Conservation (phyloP, 2,888 invertebrate species). For the Ferrisia virgata region DNA sequence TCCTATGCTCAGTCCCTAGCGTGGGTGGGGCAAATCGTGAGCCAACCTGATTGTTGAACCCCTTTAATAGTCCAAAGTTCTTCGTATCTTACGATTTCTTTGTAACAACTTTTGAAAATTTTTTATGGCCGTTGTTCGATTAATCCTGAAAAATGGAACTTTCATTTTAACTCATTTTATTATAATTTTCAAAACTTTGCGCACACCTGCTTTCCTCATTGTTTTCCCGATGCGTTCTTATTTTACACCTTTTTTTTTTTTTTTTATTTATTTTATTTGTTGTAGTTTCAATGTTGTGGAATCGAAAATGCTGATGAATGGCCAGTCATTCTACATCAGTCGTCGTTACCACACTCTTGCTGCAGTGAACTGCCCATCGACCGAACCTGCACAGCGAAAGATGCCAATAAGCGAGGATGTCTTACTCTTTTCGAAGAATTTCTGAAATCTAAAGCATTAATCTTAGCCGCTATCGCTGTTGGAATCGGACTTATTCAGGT, state of each 20-base stretch:
- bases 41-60: too few relatives aligned
- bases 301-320: slow-evolving; percentile 27
- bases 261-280: neutral
- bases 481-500: slow-evolving; percentile 20
- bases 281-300: slow-evolving; percentile 36
- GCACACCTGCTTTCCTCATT: neutral
- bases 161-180: too few relatives aligned
- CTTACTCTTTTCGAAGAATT: slow-evolving; percentile 11
- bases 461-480: neutral
- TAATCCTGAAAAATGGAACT: too few relatives aligned
- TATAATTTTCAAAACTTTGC: too few relatives aligned
- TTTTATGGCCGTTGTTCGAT: too few relatives aligned
- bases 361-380: slow-evolving; percentile 19
- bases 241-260: neutral
- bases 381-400: neutral
- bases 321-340: neutral
- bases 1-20: too few relatives aligned
- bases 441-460: slow-evolving; percentile 12
- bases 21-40: too few relatives aligned
- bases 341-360: slow-evolving; percentile 13
- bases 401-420: slow-evolving; percentile 25
- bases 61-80: too few relatives aligned
- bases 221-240: neutral
- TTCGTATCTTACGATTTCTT: too few relatives aligned
- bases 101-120: too few relatives aligned